These are phyloP conservation scores for Proteles cristata DNA, from an alignment of 2,113 vertebrate species.

Conservation along the genomic window DNA sequence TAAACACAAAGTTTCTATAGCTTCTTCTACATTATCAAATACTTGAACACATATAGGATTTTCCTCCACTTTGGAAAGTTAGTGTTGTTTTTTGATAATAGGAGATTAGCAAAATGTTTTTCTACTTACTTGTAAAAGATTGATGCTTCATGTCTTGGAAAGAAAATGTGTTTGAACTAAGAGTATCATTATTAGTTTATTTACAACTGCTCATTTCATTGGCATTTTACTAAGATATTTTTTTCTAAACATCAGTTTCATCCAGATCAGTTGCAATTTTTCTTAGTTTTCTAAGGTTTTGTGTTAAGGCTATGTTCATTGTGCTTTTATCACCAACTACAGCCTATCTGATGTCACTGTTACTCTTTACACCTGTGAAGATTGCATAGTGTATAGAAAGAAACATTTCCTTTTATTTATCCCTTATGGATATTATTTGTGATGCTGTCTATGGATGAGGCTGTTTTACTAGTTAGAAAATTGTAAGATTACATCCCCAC, in stretches of 20 bases:
- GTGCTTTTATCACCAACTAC: conserved; percentile 55
- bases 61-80: background rate
- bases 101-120: background rate
- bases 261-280: conserved; percentile 66
- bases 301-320: conserved; percentile 66
- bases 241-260: conserved; percentile 78
- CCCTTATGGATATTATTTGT: conserved; percentile 47
- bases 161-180: conserved; percentile 49
- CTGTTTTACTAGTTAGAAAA: conserved; percentile 58
- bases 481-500: background rate
- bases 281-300: conserved; percentile 75
- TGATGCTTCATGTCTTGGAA: background rate
- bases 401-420: conserved; percentile 74
- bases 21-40: background rate
- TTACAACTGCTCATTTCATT: conserved; percentile 58
- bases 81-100: background rate
- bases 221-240: conserved; percentile 57
- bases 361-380: conserved; percentile 78
- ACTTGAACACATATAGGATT: background rate
- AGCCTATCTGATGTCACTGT: conserved; percentile 38
- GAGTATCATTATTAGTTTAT: background rate
- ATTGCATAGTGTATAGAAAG: conserved; percentile 64
- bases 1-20: background rate
- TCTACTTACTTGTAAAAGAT: background rate
- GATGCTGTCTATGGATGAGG: background rate